Evolutionary conservation across 1,140 invertebrate genomes (phyloP).

Genomic region (Heliconius hewitsoni): DNA sequence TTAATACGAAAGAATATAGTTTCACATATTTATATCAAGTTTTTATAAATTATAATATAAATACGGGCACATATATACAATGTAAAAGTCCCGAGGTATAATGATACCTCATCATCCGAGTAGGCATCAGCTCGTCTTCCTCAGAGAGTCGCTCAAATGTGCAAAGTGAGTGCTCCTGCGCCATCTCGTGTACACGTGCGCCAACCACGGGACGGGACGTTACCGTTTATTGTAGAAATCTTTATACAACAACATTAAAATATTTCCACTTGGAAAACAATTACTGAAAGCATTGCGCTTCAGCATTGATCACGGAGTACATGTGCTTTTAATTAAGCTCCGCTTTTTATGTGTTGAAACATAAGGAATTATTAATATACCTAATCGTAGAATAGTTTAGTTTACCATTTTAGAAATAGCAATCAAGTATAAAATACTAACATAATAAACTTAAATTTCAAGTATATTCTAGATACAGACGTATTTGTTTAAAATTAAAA

Average conservation of each 20-base stretch:
- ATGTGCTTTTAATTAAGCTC: not conserved
- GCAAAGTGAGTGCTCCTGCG: not conserved
- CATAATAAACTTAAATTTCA: too few relatives aligned
- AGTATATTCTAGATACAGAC: too few relatives aligned
- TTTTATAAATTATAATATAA: not conserved
- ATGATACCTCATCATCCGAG: not conserved
- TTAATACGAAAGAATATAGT: not conserved
- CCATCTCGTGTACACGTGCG: not conserved
- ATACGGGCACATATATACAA: not conserved
- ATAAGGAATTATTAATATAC: too few relatives aligned
- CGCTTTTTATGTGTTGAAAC: not conserved
- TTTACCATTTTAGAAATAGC: too few relatives aligned
- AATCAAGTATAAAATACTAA: too few relatives aligned
- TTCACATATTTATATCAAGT: not conserved
- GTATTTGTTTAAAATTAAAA: not conserved
- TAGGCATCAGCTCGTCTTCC: not conserved
- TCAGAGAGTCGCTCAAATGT: not conserved
- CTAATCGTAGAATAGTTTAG: too few relatives aligned
- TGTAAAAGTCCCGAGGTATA: not conserved
- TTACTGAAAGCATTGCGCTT: not conserved
- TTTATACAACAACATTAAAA: not conserved
- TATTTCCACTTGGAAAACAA: not conserved
- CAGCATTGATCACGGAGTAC: not conserved
- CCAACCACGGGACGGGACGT: not conserved
- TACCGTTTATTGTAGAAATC: too few relatives aligned